These are phyloP conservation scores for Tichodroma muraria DNA, from an alignment of 2,113 vertebrate genomes.

Conservation along the genomic window DNA sequence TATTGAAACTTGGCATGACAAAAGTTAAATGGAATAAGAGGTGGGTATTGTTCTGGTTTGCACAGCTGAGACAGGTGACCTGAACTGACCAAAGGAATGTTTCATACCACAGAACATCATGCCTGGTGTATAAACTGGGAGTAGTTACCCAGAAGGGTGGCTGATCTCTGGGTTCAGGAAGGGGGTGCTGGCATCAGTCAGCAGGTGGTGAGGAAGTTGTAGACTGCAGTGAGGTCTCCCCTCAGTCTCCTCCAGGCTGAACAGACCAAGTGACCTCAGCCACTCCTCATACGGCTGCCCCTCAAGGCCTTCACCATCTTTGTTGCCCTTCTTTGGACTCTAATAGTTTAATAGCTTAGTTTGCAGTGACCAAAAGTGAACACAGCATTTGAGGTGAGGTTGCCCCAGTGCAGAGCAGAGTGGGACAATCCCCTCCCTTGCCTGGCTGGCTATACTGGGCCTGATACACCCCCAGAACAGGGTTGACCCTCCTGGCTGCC, in stretches of 20 bases:
- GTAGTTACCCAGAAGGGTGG: neutral
- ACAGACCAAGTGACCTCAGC: neutral
- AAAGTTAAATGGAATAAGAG: neutral
- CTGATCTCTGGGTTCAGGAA: neutral
- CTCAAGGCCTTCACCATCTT: neutral
- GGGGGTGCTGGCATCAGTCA: neutral
- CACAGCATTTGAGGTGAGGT: accelerated
- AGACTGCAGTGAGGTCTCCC: neutral
- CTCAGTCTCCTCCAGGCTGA: neutral
- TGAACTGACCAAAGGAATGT: neutral
- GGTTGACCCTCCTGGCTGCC: neutral
- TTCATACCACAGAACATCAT: neutral
- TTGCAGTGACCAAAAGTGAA: neutral
- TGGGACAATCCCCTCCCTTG: neutral
- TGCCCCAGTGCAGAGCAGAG: neutral
- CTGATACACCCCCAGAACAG: neutral
- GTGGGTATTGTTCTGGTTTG: neutral
- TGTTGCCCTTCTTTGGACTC: neutral
- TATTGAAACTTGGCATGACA: neutral
- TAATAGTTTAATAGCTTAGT: no score
- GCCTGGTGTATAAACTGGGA: neutral
- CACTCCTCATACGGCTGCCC: accelerated
- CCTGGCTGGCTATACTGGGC: accelerated
- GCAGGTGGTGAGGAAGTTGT: neutral
- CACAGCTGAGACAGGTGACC: neutral